Evolutionary conservation across 2,797 vertebrate species (phyloP).

Genomic region (Schizothorax lantsangensis): DNA sequence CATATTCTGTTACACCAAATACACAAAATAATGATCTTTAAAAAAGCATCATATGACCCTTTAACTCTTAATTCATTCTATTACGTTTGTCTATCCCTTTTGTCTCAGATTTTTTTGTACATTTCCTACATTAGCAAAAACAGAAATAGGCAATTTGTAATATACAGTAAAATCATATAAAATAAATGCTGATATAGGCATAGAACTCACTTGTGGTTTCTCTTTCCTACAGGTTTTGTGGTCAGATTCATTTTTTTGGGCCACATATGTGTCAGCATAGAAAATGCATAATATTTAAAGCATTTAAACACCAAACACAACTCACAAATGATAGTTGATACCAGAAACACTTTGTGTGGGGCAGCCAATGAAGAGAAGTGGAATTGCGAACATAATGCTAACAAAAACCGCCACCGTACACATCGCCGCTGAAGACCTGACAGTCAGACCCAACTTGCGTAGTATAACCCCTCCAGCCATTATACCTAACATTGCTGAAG

Average conservation of each 20-base stretch:
- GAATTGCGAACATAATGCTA: conserved; percentile 75
- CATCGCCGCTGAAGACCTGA: conserved; percentile 76
- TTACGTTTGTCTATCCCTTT: neutral
- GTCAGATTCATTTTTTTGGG: neutral
- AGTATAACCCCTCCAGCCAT: conserved; percentile 85
- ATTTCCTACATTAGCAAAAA: neutral
- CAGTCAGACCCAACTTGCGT: conserved; percentile 80
- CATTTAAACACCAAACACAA: neutral
- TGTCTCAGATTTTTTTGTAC: neutral
- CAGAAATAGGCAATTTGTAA: neutral
- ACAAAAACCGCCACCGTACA: conserved; percentile 77
- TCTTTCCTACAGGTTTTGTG: neutral
- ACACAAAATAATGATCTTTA: no score
- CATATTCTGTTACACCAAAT: no score
- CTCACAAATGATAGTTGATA: conserved; percentile 66
- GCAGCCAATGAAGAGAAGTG: conserved; percentile 89
- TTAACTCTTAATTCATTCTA: neutral
- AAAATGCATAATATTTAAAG: neutral
- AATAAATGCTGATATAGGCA: neutral
- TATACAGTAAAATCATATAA: neutral
- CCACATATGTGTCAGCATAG: neutral
- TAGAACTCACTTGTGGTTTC: neutral
- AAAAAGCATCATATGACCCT: no score
- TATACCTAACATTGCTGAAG: conserved; percentile 84
- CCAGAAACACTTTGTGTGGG: conserved; percentile 80